Base-by-base conservation (phyloP, 30 jellyfish, hydroid and myxozoan species). In the Aurelia sp. region DNA sequence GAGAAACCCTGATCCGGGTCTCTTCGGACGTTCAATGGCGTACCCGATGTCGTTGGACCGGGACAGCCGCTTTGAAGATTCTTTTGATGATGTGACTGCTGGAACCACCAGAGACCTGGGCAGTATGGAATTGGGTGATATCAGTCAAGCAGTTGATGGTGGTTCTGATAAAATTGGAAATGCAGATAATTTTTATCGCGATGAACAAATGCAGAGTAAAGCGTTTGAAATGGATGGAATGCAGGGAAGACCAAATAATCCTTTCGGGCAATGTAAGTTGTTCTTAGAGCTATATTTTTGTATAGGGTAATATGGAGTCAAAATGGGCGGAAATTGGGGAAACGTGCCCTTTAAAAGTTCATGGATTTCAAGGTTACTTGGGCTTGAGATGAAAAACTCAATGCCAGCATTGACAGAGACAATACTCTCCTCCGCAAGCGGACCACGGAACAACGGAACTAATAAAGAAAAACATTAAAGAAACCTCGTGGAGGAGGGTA, bases 231-330 rank as follows among this genome's bases (percentile, higher is more conserved):
- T 58, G 80, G 64, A 38, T 38, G 86, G 81, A 16, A 47, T 18
- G 74, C 44, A 35, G 4, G 13, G 48, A 21, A 59, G 17, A 20
- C 41, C 78, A 33, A 70, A 19, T 41, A 83, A 83, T 67, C 92
- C 92, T 12, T 83, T 83, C 19, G 92, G 69, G 8, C 86, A 69
- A 63, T 83, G 92, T 83, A 40, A 70, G 81, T 83, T 2, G 6
- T 33, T 35, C 30, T 33, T 17, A 24, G 0, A 33, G 18, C 27
- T 33, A 58, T 2, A 13, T 33, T 38, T 18, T 18, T 69, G 65
- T 30, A 3, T 8, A 38, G 50, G 50, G 50, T 38, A 38, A 38
- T 38, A 0, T 38, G 50, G 50, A 6, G 50, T 7, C 10, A 38
- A 38, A 0, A 38, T 38, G 8, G 0, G 50, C 3, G 0, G 9